Evolutionary conservation across 2,888 invertebrate genomes (phyloP), one percentile per base, ranked within the genome.

Genomic region (Tachina lurida): DNA sequence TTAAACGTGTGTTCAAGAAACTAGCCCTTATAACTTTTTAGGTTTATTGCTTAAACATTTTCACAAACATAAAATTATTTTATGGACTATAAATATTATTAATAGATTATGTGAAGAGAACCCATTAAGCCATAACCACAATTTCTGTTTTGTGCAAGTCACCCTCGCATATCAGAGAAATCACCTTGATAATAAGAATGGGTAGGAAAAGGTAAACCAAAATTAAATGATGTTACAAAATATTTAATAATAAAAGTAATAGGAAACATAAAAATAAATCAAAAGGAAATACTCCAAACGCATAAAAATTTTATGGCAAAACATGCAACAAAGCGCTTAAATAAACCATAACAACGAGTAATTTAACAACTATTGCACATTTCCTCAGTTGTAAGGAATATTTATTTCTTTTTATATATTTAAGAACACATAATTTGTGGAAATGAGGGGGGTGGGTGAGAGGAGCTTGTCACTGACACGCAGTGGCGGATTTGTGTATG

Each of bases 51-150:
- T 31, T 31, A 31, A 31, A 3, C 4, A 17, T 8, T 8, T 43
- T 63, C 15, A 22, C n/a, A 8, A n/a, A 47, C 15, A n/a, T 62
- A 7, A n/a, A 62, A 74, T 63, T 65, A 75, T 65, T 75, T 43
- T 8, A 41, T 12, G 39, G 0, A 31, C 43, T 65, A 31, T 54
- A 54, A 31, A 7, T 52, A 10, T 19, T 15, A 12, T 19, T 15
- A 12, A n/a, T 41, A 52, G 5, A 19, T 65, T 10, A 54, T 22
- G 10, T 43, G 15, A 54, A 75, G n/a, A 45, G 54, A 31, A 31
- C 31, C 13, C 31, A 41, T 49, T 62, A n/a, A n/a, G n/a, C 63
- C 43, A 43, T 19, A 75, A n/a, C n/a, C 43, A 75, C 54, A 75
- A 43, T 75, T 45, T 75, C n/a, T 54, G 12, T n/a, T 9, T 63